These are phyloP conservation scores for Lithobates pipiens DNA, from an alignment of 2,797 vertebrate species.

Conservation along the genomic window DNA sequence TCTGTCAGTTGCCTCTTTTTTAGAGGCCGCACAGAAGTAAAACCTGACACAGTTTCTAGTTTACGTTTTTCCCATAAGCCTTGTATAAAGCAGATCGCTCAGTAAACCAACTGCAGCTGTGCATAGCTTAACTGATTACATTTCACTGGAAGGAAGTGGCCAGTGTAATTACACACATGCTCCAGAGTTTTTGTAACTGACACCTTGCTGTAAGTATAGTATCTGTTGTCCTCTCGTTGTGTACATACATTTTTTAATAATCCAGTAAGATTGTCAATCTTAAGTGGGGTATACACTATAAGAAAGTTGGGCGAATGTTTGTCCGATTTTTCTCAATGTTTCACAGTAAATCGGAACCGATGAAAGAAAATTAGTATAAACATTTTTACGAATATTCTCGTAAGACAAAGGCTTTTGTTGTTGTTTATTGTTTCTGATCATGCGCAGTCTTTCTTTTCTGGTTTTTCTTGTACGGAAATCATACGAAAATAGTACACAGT, in stretches of 20 bases:
- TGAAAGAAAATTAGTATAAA: no score
- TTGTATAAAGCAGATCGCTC: constrained; percentile 16
- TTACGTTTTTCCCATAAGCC: constrained; percentile 33
- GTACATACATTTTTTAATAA: background rate
- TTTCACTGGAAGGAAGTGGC: constrained; percentile 21
- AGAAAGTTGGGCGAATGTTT: no score
- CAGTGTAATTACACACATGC: constrained; percentile 31
- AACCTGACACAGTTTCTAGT: constrained; percentile 8
- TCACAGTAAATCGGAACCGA: no score
- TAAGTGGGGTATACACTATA: no score
- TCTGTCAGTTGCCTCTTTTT: background rate
- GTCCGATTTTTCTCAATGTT: no score
- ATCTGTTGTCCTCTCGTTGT: background rate
- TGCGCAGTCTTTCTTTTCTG: no score
- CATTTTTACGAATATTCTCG: no score
- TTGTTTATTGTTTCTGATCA: no score
- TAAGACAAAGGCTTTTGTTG: no score
- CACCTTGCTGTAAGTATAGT: constrained; percentile 16
- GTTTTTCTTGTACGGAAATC: no score
- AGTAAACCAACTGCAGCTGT: constrained; percentile 43
- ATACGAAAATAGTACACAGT: no score
- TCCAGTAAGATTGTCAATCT: background rate
- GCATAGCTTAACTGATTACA: constrained; percentile 27
- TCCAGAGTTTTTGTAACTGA: constrained; percentile 11
- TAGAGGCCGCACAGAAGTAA: constrained; percentile 38